phyloP scores from a whole-genome alignment of 92 coral and sea anemone genomes.

The Actinernus sp. region DNA sequence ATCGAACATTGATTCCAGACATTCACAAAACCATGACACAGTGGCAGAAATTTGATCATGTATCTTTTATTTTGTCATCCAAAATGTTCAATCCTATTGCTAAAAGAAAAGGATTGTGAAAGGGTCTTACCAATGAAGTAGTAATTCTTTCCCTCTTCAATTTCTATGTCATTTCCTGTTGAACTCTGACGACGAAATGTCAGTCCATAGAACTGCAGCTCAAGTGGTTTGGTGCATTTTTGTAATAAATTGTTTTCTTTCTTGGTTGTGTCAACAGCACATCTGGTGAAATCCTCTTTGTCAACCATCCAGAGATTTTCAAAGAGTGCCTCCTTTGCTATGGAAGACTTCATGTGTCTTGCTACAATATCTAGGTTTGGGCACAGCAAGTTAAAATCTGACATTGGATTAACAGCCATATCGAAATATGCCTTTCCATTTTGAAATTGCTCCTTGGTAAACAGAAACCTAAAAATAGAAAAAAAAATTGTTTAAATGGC shows the following conservation, averaged over 20 bases:
- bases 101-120: neutral
- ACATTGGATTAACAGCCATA: neutral
- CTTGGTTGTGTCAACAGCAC: neutral
- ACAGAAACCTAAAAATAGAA: no score
- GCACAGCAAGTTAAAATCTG: neutral
- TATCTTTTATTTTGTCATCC: neutral
- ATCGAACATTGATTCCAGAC: no score
- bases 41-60: neutral
- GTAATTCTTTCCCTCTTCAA: neutral
- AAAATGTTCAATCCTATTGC: neutral
- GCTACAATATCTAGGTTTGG: neutral
- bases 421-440: no score
- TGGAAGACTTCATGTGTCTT: neutral
- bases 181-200: neutral
- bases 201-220: constrained; percentile 13
- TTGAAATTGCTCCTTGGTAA: no score
- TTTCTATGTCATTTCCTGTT: neutral
- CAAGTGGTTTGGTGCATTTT: constrained; percentile 9
- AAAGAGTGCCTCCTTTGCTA: constrained; percentile 4
- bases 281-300: constrained; percentile 17
- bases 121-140: constrained; percentile 31
- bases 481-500: no score
- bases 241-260: constrained; percentile 5
- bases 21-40: no score
- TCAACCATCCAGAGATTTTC: constrained; percentile 39